phyloP scores from a whole-genome alignment of 1,140 invertebrate genomes.

The Drosophila sproati region DNA sequence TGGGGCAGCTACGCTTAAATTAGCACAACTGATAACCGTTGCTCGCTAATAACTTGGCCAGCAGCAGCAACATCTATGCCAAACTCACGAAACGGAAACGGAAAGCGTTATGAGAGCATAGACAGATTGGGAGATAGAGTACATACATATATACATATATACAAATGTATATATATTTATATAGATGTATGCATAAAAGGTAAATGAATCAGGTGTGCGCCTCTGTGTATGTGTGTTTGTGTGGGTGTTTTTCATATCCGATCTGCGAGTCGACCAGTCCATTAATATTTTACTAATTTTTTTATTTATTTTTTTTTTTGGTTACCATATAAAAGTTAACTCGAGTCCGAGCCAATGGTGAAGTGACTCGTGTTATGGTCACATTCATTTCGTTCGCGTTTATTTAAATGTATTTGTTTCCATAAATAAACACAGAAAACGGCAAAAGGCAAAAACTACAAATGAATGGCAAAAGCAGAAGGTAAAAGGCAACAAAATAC shows the following conservation, averaged over 20 bases:
- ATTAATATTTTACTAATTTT: constrained; percentile 73
- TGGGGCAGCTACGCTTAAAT: constrained; percentile 20
- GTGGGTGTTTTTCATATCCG: constrained; percentile 40
- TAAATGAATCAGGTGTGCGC: constrained; percentile 3
- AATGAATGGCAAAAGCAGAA: constrained; percentile 14
- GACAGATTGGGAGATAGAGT: constrained; percentile 32
- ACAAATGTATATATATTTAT: constrained; percentile 6
- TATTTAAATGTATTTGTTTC: constrained; percentile 73
- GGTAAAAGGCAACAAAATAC: constrained; percentile 1
- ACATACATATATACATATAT: constrained; percentile 16
- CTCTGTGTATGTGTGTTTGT: constrained; percentile 12
- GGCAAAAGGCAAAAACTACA: not conserved
- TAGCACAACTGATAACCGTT: constrained; percentile 35
- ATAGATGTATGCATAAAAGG: constrained; percentile 10
- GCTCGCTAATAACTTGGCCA: constrained; percentile 19
- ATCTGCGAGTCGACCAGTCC: constrained; percentile 69
- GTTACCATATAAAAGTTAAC: constrained; percentile 4
- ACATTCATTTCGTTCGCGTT: constrained; percentile 46
- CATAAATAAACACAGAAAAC: constrained; percentile 60
- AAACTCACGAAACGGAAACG: constrained; percentile 63
- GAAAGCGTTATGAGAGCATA: constrained; percentile 58
- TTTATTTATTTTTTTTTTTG: constrained; percentile 46
- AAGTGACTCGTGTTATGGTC: constrained; percentile 67
- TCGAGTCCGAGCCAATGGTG: not conserved
- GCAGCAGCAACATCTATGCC: constrained; percentile 47